phyloP scores from a whole-genome alignment of 2,888 invertebrate genomes.

The Drosophila kambysellisi region DNA sequence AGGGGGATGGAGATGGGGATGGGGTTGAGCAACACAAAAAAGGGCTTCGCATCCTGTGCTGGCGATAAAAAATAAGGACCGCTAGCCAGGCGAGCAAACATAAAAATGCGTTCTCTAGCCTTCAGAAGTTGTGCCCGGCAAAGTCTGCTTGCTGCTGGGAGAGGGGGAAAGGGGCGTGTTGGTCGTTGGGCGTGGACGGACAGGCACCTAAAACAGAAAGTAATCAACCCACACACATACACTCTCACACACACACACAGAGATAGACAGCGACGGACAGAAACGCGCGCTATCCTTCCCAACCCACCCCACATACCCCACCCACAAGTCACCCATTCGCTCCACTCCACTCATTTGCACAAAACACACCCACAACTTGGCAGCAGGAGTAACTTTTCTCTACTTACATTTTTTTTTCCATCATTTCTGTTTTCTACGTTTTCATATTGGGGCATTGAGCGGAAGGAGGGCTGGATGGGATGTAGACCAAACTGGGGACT shows the following conservation, averaged over 20 bases:
- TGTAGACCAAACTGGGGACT: slow-evolving; percentile 10
- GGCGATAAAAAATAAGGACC: slow-evolving; percentile 72
- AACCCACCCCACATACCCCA: not conserved
- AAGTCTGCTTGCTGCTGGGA: slow-evolving; percentile 17
- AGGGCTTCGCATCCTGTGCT: slow-evolving; percentile 60
- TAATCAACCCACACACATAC: slow-evolving; percentile 75
- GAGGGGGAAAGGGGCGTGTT: not conserved
- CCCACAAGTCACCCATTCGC: slow-evolving; percentile 9
- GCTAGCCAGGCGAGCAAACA: slow-evolving; percentile 79
- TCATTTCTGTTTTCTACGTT: slow-evolving; percentile 70
- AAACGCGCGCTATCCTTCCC: slow-evolving; percentile 21
- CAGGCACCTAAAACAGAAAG: slow-evolving; percentile 79
- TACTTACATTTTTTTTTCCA: slow-evolving; percentile 33
- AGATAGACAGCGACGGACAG: slow-evolving; percentile 27
- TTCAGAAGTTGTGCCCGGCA: slow-evolving; percentile 63
- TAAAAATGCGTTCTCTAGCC: slow-evolving; percentile 78
- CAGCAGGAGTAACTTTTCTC: slow-evolving; percentile 71
- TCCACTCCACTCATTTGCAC: slow-evolving; percentile 72
- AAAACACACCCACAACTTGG: slow-evolving; percentile 80
- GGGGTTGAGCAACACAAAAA: slow-evolving; percentile 36
- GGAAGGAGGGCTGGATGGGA: not conserved
- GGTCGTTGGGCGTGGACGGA: slow-evolving; percentile 48
- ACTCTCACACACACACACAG: slow-evolving; percentile 28
- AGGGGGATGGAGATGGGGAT: not conserved
- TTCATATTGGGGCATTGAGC: slow-evolving; percentile 47